Evolutionary conservation across 2,113 vertebrate genomes (phyloP), one percentile per base, ranked within the genome.

Genomic region (Amphilophus citrinellus): DNA sequence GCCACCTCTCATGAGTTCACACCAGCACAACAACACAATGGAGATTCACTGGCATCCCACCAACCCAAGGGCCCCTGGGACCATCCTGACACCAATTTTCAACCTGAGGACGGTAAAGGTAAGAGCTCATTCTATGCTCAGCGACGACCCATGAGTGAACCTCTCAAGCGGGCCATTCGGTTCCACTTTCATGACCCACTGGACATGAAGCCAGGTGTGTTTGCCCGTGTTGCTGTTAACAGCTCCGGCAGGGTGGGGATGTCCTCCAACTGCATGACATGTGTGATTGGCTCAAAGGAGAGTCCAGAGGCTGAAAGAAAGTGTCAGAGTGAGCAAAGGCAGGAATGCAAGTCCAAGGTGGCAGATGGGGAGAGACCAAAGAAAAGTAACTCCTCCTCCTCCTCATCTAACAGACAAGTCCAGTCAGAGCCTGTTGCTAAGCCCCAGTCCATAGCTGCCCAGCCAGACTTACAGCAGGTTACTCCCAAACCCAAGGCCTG

Each of bases 191-290:
- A 92, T 77, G 96, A 96, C 57, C 96, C 94, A 0, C 87, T 93
- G 85, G 91, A 90, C 0, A 91, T 73, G 81, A 96, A 96, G 90
- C 94, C 86, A 0, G 93, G 95, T 0, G 94, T 95, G 77, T 98
- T 97, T 44, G 96, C 96, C 30, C 96, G 97, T n/a, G 96, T 98
- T 0, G 94, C 97, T n/a, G 91, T 97, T 3, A 97, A 93, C 82
- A 96, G 97, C 90, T 96, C 96, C 1, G 97, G 98, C 84, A 96
- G 96, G 77, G 96, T 98, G 1, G 97, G 97, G 10, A 87, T 99
- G 95, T 96, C 98, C 0, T 97, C 97, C 92, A 97, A 98, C 84
- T 99, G 98, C 95, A 98, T 99, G 91, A 97, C 96, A 39, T 99
- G 98, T 57, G 95, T 98, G 92, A 93, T 97, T 59, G 97, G 97